phyloP scores from a whole-genome alignment of 2,797 vertebrate species.

The Epinephelus coioides region DNA sequence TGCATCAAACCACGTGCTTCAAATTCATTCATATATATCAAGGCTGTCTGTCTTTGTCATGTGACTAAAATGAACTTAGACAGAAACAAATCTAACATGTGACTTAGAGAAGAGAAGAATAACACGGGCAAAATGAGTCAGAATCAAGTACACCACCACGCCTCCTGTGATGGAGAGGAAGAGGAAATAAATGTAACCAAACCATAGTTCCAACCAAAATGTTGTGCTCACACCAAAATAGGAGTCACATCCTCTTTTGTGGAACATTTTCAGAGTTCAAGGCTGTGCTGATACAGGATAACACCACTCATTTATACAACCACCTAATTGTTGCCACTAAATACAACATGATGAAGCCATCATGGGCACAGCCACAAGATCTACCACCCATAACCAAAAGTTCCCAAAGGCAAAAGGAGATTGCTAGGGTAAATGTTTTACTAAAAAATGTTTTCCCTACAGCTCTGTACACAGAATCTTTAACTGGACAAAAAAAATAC shows the following conservation, averaged over 20 bases:
- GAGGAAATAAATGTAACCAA: slow-evolving; percentile 35
- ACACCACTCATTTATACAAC: slow-evolving; percentile 23
- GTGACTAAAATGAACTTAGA: background rate
- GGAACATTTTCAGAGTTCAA: slow-evolving; percentile 26
- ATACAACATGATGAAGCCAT: slow-evolving; percentile 36
- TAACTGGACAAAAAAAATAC: background rate
- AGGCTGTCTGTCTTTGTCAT: background rate
- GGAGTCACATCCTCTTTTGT: slow-evolving; percentile 26
- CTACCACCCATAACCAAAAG: background rate
- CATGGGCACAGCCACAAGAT: slow-evolving; percentile 18
- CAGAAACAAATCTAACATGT: slow-evolving; percentile 9
- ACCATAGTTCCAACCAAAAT: slow-evolving; percentile 27
- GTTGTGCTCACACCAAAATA: slow-evolving; percentile 21
- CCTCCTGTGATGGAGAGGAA: slow-evolving; percentile 11
- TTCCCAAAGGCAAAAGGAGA: slow-evolving; percentile 12
- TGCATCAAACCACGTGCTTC: background rate
- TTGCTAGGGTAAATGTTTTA: background rate
- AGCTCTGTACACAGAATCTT: background rate
- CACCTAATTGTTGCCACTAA: slow-evolving; percentile 21
- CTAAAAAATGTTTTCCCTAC: background rate
- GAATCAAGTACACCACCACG: slow-evolving; percentile 14
- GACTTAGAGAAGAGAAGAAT: slow-evolving; percentile 1
- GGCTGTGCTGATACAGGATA: slow-evolving; percentile 26
- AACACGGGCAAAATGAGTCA: slow-evolving; percentile 19
- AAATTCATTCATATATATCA: slow-evolving; percentile 3